Evolutionary conservation across 2,797 vertebrate genomes (phyloP).

Genomic region (Eleutherodactylus coqui): DNA sequence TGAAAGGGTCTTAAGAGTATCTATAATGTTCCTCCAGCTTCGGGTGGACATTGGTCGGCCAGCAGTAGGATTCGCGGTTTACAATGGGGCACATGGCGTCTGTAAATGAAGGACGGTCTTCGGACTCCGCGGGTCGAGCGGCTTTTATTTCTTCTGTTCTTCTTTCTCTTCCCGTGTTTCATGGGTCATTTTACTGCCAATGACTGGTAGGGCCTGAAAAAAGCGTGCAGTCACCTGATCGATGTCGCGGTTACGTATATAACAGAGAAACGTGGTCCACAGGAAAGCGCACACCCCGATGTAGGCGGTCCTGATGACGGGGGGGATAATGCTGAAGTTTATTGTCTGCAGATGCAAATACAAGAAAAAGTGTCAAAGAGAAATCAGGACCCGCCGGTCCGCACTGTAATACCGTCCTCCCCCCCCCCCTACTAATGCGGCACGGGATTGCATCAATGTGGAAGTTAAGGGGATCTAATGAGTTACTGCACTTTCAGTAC

Average conservation of each 20-base stretch:
- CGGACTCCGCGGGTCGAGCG: neutral
- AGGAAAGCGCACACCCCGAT: slow-evolving; percentile 87
- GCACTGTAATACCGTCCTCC: too few species aligned
- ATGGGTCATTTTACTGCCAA: neutral
- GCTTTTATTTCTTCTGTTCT: neutral
- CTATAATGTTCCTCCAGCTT: too few species aligned
- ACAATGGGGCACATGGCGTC: neutral
- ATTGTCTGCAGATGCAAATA: slow-evolving; percentile 76
- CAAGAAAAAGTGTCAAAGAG: neutral
- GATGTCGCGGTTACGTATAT: slow-evolving; percentile 65
- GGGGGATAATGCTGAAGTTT: slow-evolving; percentile 88
- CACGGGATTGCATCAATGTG: too few species aligned
- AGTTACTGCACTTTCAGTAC: too few species aligned
- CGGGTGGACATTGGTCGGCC: neutral
- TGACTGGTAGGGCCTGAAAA: slow-evolving; percentile 17
- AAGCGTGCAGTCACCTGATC: slow-evolving; percentile 35
- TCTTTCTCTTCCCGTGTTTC: slow-evolving; percentile 13
- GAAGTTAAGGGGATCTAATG: too few species aligned
- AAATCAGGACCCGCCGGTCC: too few species aligned
- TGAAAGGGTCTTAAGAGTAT: too few species aligned
- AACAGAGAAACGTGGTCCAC: slow-evolving; percentile 91
- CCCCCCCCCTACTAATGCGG: too few species aligned
- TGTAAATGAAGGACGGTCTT: neutral
- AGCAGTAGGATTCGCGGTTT: neutral
- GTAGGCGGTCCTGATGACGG: slow-evolving; percentile 84